These are phyloP conservation scores for Melanchra persicariae DNA, from an alignment of 2,888 invertebrate genomes.

Conservation along the genomic window DNA sequence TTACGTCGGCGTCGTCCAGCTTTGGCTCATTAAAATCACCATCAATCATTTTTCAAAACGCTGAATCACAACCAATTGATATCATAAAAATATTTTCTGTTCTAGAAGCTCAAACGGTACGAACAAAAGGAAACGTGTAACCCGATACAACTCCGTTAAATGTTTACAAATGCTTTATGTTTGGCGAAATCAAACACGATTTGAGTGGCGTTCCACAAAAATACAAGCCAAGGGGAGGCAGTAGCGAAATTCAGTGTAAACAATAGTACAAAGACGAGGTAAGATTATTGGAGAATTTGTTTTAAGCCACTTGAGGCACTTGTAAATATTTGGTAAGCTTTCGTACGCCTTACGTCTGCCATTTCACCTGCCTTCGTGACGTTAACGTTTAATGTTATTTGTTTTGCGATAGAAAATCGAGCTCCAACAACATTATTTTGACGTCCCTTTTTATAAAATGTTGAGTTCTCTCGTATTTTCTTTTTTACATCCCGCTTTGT, in stretches of 20 bases:
- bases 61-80: conserved; percentile 64
- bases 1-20: conserved; percentile 47
- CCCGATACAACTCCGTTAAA: conserved; percentile 85
- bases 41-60: conserved; percentile 63
- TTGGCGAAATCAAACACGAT: conserved; percentile 89
- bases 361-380: conserved; percentile 81
- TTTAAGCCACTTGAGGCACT: conserved; percentile 88
- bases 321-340: conserved; percentile 90
- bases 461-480: conserved; percentile 42
- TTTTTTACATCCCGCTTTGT: conserved; percentile 27
- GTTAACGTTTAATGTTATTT: conserved; percentile 83
- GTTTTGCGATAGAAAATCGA: conserved; percentile 71
- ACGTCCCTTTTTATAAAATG: conserved; percentile 62
- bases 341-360: conserved; percentile 78
- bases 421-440: conserved; percentile 65
- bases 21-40: conserved; percentile 63
- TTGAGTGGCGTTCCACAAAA: conserved; percentile 87
- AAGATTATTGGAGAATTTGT: conserved; percentile 90
- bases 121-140: conserved; percentile 85
- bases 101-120: conserved; percentile 68
- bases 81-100: conserved; percentile 61
- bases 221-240: conserved; percentile 80
- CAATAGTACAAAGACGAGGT: conserved; percentile 85
- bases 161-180: conserved; percentile 88
- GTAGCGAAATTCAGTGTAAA: conserved; percentile 87